Base-by-base conservation (phyloP, 2,797 vertebrate species). In the Pseudochromis fuscus region DNA sequence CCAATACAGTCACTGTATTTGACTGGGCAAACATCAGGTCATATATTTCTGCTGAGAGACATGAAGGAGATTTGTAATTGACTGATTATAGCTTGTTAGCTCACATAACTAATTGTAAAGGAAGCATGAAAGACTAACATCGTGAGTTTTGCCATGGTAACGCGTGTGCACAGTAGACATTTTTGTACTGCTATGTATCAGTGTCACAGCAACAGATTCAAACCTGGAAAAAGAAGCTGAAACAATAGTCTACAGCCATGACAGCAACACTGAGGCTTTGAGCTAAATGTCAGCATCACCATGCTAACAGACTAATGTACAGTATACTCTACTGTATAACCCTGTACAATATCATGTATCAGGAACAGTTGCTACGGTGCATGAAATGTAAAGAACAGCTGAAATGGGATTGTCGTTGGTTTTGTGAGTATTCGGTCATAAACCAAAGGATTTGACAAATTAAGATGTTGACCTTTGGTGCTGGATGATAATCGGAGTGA, bases 91-190 rank as follows among this genome's bases (percentile, higher is more conserved):
- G 15, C 4, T n/a, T 53, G 38, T 21, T n/a, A 46, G 40, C 18
- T 0, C 15, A n/a, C n/a, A 40, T 24, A 13, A 13, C 18, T 66
- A 5, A 7, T 42, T 40, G 21, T 40, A 11, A 42, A n/a, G 16
- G 45, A 58, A 48, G 7, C 28, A 49, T 46, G 18, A 38, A 35
- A 4, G 42, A 48, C 64, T n/a, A 56, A 11, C 52, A 67, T 37
- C 31, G 37, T 57, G 38, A 23, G 52, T 7, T 51, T 50, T 27
- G 12, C 33, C 24, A n/a, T 24, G 6, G 40, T 40, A 50, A 31
- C 35, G 15, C 19, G 27, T 42, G n/a, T 45, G 16, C 30, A 33
- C 58, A 33, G 9, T 2, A 19, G 31, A 66, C 30, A 56, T 1
- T n/a, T 50, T 1, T 13, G 30, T 51, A 25, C 15, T 37, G 12